Evolutionary conservation across 1,140 invertebrate genomes (phyloP), one percentile per base, ranked within the genome.

Genomic region (Metaphire vulgaris): DNA sequence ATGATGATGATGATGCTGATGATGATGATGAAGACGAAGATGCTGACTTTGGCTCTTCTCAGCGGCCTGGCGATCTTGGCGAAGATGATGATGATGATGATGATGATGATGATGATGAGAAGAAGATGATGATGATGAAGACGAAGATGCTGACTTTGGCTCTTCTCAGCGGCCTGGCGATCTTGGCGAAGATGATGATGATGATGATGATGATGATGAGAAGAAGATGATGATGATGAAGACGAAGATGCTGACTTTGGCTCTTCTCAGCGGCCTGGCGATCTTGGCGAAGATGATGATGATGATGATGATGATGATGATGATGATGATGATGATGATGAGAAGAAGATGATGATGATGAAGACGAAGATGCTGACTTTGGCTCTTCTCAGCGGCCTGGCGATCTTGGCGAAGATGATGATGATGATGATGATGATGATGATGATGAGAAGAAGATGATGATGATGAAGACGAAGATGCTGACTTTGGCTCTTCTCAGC

Each of bases 401-500:
- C 41, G 21, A 21, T 56, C 6, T 21, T 21, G 41, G 41, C 21
- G 6, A 6, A 6, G 21, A 56, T 6, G 6, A 6, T 56, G 41
- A 56, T 6, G 41, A 56, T 6, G 41, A 56, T 6, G 41, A 21
- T 21, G 41, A 56, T 21, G 41, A 6, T 56, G 21, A 56, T 56
- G 21, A 56, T 56, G 6, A 12, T 56, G 6, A 21, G 6, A 56
- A 56, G 6, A 6, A 56, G 6, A 56, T 21, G 21, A 21, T 56
- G 41, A 12, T 21, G 41, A 12, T 56, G 21, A 56, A 56, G 6
- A 12, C 6, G 21, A 56, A 56, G 6, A 21, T 12, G 41, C 41
- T 79, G 16, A 85, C 86, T 66, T 83, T 80, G 28, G 69, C 69
- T 14, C 79, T 74, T 28, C 75, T 76, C 31, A 74, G 74, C 0